Percentiles rank a stretch among this genome's conserved stretches.
Evolutionary conservation across 2,888 invertebrate species (phyloP).

Genomic region (Saturnia pavonia): DNA sequence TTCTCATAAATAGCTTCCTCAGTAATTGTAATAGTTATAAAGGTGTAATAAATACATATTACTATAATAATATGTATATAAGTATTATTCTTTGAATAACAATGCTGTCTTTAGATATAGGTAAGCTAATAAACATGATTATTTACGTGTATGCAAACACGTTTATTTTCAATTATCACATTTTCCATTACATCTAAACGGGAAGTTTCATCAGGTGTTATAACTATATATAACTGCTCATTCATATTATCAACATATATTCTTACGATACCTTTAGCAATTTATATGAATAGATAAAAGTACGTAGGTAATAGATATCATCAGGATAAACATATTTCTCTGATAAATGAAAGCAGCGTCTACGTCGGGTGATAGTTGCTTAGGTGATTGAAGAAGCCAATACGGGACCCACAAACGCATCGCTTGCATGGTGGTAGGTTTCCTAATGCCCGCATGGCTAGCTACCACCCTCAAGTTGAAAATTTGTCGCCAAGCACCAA

Average conservation of each 20-base stretch:
- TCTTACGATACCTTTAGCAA: background rate
- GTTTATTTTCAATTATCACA: background rate
- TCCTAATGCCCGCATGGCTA: no score
- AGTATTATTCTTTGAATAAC: background rate
- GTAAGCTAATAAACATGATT: constrained; percentile 4
- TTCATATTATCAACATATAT: background rate
- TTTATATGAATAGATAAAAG: no score
- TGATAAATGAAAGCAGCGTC: no score
- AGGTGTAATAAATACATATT: background rate
- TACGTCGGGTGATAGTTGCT: no score
- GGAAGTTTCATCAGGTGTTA: background rate
- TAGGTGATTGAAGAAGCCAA: no score
- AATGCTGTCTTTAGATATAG: constrained; percentile 1
- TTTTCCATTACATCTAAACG: background rate
- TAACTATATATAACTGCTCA: background rate
- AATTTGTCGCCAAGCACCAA: no score
- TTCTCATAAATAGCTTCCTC: no score
- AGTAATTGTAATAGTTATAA: background rate
- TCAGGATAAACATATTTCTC: no score
- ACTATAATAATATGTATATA: background rate
- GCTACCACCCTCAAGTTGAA: no score
- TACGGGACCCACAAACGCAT: no score
- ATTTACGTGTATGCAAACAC: background rate
- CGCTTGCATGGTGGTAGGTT: no score
- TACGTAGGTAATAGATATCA: no score